Evolutionary conservation across 2,888 invertebrate species (phyloP), one percentile per base, ranked within the genome.

Genomic region (Apocheima hispidaria): DNA sequence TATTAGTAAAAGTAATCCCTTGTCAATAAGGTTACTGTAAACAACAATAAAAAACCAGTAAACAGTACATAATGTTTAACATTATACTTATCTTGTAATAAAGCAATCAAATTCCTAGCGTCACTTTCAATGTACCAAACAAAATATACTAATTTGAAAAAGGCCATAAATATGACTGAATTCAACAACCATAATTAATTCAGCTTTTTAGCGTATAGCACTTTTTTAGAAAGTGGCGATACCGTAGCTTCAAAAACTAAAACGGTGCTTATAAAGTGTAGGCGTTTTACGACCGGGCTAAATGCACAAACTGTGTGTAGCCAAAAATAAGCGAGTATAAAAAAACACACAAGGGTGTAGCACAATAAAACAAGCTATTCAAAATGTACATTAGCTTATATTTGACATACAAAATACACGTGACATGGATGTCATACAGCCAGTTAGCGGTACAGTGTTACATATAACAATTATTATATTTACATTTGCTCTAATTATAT

Each of bases 391-490:
- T 88, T 86, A 77, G 81, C 83, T 89, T 90, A 89, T 91, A 92
- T 90, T 92, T 90, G 83, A 90, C 87, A 89, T 89, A 89, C 85
- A 87, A 90, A 88, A 87, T 84, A 86, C 86, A 88, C 79, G 84
- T 84, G 83, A 86, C 83, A 84, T 82, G 74, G 78, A 53, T 63
- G 61, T 63, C 54, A 61, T 63, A 60, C 23, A 65, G 56, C 64
- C 57, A 50, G 51, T 35, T 51, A 55, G 61, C 65, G 54, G 38
- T 64, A n/a, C n/a, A 54, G 33, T 48, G 33, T 52, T 52, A 57
- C 61, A 46, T 23, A 52, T 52, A 81, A 81, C 82, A 77, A 82
- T 81, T 81, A 80, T 66, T 66, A 72, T 73, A 78, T 75, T 69
- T 81, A 79, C 77, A 77, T 60, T 62, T 28, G 54, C 51, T 57